Evolutionary conservation across 2,888 invertebrate genomes (phyloP).

Genomic region (Drosophila hawaiiensis): DNA sequence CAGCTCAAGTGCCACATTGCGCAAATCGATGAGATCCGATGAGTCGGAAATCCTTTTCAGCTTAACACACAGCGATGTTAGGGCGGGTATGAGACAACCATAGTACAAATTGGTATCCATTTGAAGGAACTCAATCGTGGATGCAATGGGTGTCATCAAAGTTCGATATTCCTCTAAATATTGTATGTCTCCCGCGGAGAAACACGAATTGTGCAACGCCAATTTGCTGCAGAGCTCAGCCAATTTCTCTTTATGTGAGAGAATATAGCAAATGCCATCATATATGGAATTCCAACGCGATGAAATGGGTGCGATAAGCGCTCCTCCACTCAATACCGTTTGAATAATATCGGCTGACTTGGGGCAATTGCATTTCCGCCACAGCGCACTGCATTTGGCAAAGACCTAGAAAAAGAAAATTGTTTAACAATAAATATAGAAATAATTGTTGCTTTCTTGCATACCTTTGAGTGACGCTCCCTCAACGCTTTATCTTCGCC

Average conservation of each 20-base stretch:
- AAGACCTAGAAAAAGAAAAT: constrained; percentile 29
- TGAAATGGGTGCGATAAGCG: constrained; percentile 8
- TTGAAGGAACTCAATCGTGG: constrained; percentile 45
- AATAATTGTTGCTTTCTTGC: neutral
- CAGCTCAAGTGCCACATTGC: constrained; percentile 26
- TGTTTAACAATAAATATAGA: neutral
- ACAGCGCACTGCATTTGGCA: constrained; percentile 39
- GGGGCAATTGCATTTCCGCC: constrained; percentile 34
- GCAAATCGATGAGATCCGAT: constrained; percentile 25
- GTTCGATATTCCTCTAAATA: constrained; percentile 48
- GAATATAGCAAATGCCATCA: constrained; percentile 39
- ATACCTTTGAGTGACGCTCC: constrained; percentile 37
- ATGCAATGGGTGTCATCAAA: constrained; percentile 42
- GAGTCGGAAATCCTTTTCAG: constrained; percentile 40
- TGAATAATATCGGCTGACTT: constrained; percentile 12
- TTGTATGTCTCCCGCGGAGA: constrained; percentile 35
- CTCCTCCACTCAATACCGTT: constrained; percentile 20
- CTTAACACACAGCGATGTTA: constrained; percentile 48
- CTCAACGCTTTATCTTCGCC: constrained; percentile 11
- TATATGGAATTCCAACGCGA: constrained; percentile 46
- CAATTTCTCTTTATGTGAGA: constrained; percentile 36
- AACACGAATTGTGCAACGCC: constrained; percentile 39
- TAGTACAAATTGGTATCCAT: constrained; percentile 41
- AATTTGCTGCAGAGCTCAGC: constrained; percentile 37
- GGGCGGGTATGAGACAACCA: constrained; percentile 47